A percentile compares a stretch with the other conserved stretches of the same genome.
Evolutionary conservation across 2,797 vertebrate genomes (phyloP).

Genomic region (Brotula barbata): DNA sequence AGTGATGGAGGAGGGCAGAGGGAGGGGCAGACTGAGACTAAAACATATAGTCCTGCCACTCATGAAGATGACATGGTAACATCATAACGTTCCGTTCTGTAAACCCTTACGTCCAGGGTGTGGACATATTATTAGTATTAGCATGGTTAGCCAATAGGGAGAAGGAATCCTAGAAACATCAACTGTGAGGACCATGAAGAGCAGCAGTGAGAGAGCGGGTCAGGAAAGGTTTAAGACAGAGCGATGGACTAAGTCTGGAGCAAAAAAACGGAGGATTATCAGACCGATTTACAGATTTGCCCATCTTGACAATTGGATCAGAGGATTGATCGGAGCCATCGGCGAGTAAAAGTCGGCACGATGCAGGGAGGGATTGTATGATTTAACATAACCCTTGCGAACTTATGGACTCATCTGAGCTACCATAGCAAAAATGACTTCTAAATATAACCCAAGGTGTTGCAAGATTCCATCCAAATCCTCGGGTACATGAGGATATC

Average conservation of each 20-base stretch:
- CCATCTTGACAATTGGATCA: constrained; percentile 54
- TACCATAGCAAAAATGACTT: too few species aligned
- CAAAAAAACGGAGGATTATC: constrained; percentile 44
- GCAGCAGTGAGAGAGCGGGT: neutral
- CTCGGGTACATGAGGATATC: constrained; percentile 4
- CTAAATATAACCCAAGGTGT: too few species aligned
- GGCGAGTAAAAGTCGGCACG: constrained; percentile 39
- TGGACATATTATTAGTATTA: too few species aligned
- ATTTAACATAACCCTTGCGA: constrained; percentile 37
- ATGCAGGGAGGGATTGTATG: constrained; percentile 16
- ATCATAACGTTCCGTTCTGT: constrained; percentile 31
- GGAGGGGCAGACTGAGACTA: constrained; percentile 31
- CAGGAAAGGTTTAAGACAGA: constrained; percentile 8
- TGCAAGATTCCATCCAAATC: too few species aligned
- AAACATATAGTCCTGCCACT: constrained; percentile 41
- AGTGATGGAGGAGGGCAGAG: constrained; percentile 23
- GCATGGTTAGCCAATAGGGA: constrained; percentile 5
- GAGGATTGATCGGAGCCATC: constrained; percentile 52
- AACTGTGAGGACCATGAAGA: constrained; percentile 4
- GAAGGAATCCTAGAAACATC: constrained; percentile 4
- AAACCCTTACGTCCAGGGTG: constrained; percentile 6
- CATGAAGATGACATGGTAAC: constrained; percentile 41
- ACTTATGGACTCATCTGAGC: too few species aligned
- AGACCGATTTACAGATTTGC: constrained; percentile 58
- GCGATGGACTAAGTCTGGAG: neutral